Base-by-base conservation (phyloP, 2,797 vertebrate genomes). In the Numenius phaeopus region DNA sequence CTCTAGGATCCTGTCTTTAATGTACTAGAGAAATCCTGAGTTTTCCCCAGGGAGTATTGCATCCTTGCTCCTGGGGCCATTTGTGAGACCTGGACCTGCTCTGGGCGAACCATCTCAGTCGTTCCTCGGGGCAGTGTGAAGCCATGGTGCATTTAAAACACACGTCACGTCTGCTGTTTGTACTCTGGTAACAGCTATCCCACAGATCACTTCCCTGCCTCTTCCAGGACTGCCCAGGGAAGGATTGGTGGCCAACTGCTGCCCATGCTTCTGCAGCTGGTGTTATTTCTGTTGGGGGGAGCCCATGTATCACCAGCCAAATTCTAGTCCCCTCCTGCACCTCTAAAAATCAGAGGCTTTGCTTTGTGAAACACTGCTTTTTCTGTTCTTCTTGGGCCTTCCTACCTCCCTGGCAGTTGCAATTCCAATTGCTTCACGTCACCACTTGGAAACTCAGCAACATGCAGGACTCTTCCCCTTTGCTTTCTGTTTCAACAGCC, bases 401-500 rank as follows among this genome's bases (percentile, higher is more conserved):
- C 57, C 47, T 59, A n/a, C 3, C 42, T 90, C 14, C 50, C 84
- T 40, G 1, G 66, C 26, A 9, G 32, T 18, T 87, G 27, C 83
- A 65, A 95, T 96, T 96, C 97, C 96, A 95, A 83, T 73, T 3
- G 1, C 46, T 61, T 70, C 91, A 47, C 71, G 55, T 97, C 96
- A 96, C 39, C 40, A 0, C 54, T 81, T 87, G 87, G 85, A 87
- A 94, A 24, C 78, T 10, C 30, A 0, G 91, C 70, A 7, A 10
- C 3, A 11, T 0, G 44, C 64, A 46, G 80, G 59, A 9, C 67
- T 55, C 24, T 46, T 72, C 32, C 59, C 67, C n/a, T 32, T 71
- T 20, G 72, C 58, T 75, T 82, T 84, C 42, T 37, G 90, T 79
- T 54, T 76, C 32, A 54, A 29, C 84, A 30, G 85, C 87, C 72